Percentiles rank a stretch among this genome's conserved stretches.
These are phyloP conservation scores for Drosophila putrida DNA, from an alignment of 2,888 invertebrate species.

Conservation along the genomic window DNA sequence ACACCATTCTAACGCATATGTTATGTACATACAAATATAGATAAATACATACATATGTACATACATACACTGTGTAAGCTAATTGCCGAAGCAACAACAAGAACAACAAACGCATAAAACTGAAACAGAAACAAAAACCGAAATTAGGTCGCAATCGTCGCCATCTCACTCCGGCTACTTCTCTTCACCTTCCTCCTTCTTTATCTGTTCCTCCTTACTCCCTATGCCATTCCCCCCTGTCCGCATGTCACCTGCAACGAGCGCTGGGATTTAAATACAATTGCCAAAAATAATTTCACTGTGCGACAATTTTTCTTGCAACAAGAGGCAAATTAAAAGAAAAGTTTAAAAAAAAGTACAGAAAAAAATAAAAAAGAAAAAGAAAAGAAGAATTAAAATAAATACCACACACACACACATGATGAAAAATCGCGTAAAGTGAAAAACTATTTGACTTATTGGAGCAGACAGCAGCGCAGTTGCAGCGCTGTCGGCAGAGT, in stretches of 20 bases:
- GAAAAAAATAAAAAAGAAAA: slow-evolving; percentile 11
- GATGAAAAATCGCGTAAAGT: slow-evolving; percentile 63
- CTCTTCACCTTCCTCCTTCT: no score
- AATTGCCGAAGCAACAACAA: slow-evolving; percentile 38
- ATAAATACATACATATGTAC: background rate
- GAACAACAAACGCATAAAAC: slow-evolving; percentile 33
- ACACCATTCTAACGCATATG: slow-evolving; percentile 19
- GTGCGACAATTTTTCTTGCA: slow-evolving; percentile 65
- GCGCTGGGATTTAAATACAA: slow-evolving; percentile 52
- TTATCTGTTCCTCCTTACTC: background rate
- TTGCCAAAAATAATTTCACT: slow-evolving; percentile 78
- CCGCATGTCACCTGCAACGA: slow-evolving; percentile 40
- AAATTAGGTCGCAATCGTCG: slow-evolving; percentile 66
- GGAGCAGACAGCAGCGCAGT: slow-evolving; percentile 71
- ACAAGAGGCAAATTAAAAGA: slow-evolving; percentile 24
- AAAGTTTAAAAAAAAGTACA: slow-evolving; percentile 13
- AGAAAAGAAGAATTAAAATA: slow-evolving; percentile 8
- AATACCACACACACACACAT: slow-evolving; percentile 12
- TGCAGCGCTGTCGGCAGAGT: slow-evolving; percentile 53
- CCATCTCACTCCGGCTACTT: background rate
- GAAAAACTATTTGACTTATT: slow-evolving; percentile 79
- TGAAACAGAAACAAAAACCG: slow-evolving; percentile 55
- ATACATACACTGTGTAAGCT: slow-evolving; percentile 43
- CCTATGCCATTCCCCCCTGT: background rate
- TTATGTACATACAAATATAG: background rate